Evolutionary conservation across 2,113 vertebrate species (phyloP), one percentile per base, ranked within the genome.

Genomic region (Sturnira hondurensis): DNA sequence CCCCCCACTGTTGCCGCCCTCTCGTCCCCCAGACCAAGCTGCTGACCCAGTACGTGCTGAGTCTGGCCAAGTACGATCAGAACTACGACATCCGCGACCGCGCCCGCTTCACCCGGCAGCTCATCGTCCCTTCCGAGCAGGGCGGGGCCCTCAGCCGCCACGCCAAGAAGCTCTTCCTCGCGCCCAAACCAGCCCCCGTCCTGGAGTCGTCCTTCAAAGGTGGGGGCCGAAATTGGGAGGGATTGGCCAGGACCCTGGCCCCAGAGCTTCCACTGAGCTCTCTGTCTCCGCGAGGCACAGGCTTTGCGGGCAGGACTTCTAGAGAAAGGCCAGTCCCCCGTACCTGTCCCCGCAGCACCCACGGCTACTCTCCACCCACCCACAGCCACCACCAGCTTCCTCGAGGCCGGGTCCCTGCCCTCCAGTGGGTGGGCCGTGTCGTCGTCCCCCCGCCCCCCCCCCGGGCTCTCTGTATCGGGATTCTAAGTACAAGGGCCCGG

Each of bases 181-280:
- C 99, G 10, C 99, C 99, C 83, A 99, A 99, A 94, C 99, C 99
- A 0, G 99, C 99, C 6, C 99, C 99, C 0, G 98, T 99, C 92
- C 97, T 99, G 87, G 99, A 99, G 98, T 99, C 99, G 58, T 99
- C 99, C 20, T 99, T 99, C 98, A 99, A 99, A 99, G 99, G 99
- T 99, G 98, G 63, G 96, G 36, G 24, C 31, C 14, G 81, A 20
- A n/a, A 38, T 7, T 43, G 36, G 45, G 80, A 4, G 61, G 68
- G 56, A 76, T 9, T 38, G 58, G 65, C 71, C 41, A 67, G 50
- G 82, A 13, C 47, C 70, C 82, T 9, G 43, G 43, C 43, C 43
- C 43, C 43, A 43, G 43, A 43, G 43, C 24, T 54, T 33, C 14
- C 14, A 1, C 26, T 31, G 3, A 86, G 54, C 31, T 22, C 19